These are phyloP conservation scores for Brachypalpus laphriformis DNA, from an alignment of 2,888 invertebrate genomes.

Conservation along the genomic window DNA sequence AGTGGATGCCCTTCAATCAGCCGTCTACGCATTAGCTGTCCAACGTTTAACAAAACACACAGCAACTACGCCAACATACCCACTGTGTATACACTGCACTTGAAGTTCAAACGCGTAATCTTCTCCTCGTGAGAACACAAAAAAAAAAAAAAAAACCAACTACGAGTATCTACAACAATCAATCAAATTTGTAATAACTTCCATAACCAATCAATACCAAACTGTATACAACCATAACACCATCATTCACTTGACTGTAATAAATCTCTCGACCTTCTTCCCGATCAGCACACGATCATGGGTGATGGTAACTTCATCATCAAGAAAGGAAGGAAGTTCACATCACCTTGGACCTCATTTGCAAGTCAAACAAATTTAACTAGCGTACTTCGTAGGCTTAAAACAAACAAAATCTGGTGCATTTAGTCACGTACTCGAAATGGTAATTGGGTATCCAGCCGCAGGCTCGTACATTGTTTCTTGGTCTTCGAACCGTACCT, in stretches of 20 bases:
- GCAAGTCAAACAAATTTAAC: conserved; percentile 42
- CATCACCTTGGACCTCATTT: conserved; percentile 58
- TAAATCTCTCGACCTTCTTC: conserved; percentile 45
- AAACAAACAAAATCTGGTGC: neutral
- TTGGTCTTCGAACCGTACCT: conserved; percentile 13
- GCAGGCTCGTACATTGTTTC: conserved; percentile 14
- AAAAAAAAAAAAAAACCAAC: neutral
- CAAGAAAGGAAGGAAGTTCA: conserved; percentile 59
- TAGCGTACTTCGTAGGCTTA: neutral
- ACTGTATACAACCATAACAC: conserved; percentile 2
- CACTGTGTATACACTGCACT: neutral
- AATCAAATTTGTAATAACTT: conserved; percentile 30
- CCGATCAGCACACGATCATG: neutral
- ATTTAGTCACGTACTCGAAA: conserved; percentile 41
- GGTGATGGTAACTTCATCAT: conserved; percentile 12
- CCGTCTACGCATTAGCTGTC: neutral
- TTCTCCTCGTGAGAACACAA: neutral
- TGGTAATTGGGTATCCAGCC: neutral
- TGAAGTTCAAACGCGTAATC: conserved; percentile 12
- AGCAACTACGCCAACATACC: neutral
- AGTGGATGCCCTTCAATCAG: neutral
- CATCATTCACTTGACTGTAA: conserved; percentile 35
- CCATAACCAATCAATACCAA: conserved; percentile 17
- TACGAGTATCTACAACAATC: conserved; percentile 12
- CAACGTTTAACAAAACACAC: neutral